Base-by-base conservation (phyloP, 2,888 invertebrate genomes). In the Xylota sylvarum region DNA sequence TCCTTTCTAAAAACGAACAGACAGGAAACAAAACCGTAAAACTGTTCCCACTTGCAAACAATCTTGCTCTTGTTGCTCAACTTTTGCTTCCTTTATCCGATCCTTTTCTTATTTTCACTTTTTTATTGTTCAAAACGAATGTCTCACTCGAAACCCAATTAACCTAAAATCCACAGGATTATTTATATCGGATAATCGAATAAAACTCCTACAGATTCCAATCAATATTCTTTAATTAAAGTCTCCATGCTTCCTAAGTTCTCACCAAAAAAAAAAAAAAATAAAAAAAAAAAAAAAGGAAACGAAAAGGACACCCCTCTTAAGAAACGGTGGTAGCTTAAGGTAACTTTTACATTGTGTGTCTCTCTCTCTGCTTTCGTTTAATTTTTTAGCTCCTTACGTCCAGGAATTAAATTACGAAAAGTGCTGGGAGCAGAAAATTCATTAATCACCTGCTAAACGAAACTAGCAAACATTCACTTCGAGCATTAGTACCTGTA, bases 221-320 rank as follows among this genome's bases (percentile, higher is more conserved):
- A 83, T 83, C 83, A 67, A 83, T 83, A 78, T 69, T 73, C 73
- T 52, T 78, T 83, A 83, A 83, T 83, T 83, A 83, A 83, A 83
- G 78, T 78, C 78, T 69, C 67, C 58, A 52, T 78, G 37, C 52
- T 70, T 56, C 14, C 4, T 2, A 65, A 58, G 40, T 19, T 17
- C 19, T 14, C 17, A 17, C 12, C 5, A 23, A 48, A 50, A 50
- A 5, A 30, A 35, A 32, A 9, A 70, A 17, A 43, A 58, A 32
- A 19, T n/a, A 50, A 50, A 5, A 30, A 35, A 32, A 9, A 70
- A 17, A 43, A 58, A 32, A 19, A 4, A 23, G 1, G 3, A 30
- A 35, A 32, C 6, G 4, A 23, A 9, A 70, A 19, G 17, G 14
- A 40, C 0, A 35, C 46, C 17, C 40, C 19, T 50, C 50, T 58